Evolutionary conservation across 2,797 vertebrate genomes (phyloP), one percentile per base, ranked within the genome.

Genomic region (Labeo calbasu): DNA sequence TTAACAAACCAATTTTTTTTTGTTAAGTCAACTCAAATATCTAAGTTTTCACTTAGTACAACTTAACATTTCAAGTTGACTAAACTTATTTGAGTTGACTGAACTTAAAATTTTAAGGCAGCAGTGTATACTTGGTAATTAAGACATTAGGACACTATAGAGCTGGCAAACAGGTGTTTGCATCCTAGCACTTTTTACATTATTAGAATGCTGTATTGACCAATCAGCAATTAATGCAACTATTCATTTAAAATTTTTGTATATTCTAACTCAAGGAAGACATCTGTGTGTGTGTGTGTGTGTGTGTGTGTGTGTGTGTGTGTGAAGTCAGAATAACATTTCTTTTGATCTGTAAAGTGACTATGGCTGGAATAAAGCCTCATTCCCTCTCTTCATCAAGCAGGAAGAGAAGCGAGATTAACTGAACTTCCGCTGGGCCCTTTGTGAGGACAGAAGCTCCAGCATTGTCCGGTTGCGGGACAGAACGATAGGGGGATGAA

Each of bases 371-470:
- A 68, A 59, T 87, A 81, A 88, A 86, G 86, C 82, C 82, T 85
- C 85, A 80, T 88, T 87, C 78, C 83, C 82, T 84, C 77, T 77
- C 84, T 86, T 81, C 82, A 83, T 79, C n/a, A 76, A 80, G 72
- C 81, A 81, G 84, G 81, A 84, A 85, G 83, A 86, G 84, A 82
- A 87, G 86, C 82, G 53, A 86, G 85, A 90, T 89, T 89, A 90
- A 88, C 70, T 85, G 80, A 83, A 87, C 89, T 89, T 88, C 87
- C 80, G 82, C 82, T 85, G 68, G 61, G 82, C 40, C 53, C 78
- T 85, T 72, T 83, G 84, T 55, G 63, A 80, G 46, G 77, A 78
- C 84, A 86, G 84, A 85, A 87, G 86, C 73, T 82, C 28, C 77
- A 59, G 86, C 78, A 87, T 89, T 88, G 86, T 88, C 82, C 61